Evolutionary conservation across 2,797 vertebrate genomes (phyloP), one percentile per base, ranked within the genome.

Genomic region (Carcharodon carcharias): DNA sequence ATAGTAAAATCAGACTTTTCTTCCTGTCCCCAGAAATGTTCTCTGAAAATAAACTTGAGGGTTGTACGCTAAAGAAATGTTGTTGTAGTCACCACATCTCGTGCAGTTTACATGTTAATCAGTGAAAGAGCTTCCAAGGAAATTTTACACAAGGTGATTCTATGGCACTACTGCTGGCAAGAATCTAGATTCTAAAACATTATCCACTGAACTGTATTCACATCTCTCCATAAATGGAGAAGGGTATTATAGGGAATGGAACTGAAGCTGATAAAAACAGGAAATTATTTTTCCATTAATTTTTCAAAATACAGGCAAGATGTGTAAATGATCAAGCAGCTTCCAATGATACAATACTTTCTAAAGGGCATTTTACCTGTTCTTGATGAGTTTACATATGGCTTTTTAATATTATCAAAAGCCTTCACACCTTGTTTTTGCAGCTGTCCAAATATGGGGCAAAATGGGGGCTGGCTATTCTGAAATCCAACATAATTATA

Each of bases 151-250:
- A 97, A 50, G 45, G 96, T 97, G 97, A 97, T 45, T 96, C 97
- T 94, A 96, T 96, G 93, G 96, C 96, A 97, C 96, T 96, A 94
- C 4, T 96, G 96, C 96, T 97, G 96, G 96, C 96, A 96, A 97
- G 96, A 96, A 96, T 96, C 40, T 96, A 91, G 96, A 14, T 88
- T 28, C 54, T 28, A 8, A 23, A 96, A 96, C 96, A 77, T 50
- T 96, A 26, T 40, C 0, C 96, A 96, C 18, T 97, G 96, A 93
- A 96, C 96, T 96, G 96, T 96, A 96, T 97, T 97, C 96, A 96
- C 97, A 96, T 97, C 18, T 97, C 96, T 97, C 96, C 96, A 97
- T 98, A 97, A 97, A 97, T 98, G 97, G 96, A 97, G 96, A 96
- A 96, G 96, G 97, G 97, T 96, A 97, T 97, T 96, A 96, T 97